phyloP scores from a whole-genome alignment of 2,888 invertebrate species.

The Smittia sp. region DNA sequence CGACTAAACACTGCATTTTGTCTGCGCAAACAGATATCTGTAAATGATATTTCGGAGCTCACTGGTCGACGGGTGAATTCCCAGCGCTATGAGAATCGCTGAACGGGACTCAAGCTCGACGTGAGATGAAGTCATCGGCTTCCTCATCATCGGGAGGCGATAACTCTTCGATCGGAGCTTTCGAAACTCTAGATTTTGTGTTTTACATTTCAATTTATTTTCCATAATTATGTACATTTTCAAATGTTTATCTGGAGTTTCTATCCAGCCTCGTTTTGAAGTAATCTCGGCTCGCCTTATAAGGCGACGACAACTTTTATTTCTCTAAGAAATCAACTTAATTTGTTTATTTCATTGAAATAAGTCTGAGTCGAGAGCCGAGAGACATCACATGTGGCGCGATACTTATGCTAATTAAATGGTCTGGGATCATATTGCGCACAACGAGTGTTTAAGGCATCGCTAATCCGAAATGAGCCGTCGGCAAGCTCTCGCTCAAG shows the following conservation, averaged over 20 bases:
- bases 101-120: no score
- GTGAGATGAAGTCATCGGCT: background rate
- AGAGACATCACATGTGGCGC: background rate
- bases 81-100: no score
- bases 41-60: background rate
- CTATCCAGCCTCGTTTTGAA: background rate
- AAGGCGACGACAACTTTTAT: constrained; percentile 31
- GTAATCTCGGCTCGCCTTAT: constrained; percentile 18
- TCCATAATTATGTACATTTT: constrained; percentile 8
- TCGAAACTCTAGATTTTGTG: background rate
- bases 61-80: background rate
- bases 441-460: background rate
- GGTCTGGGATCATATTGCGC: background rate
- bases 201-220: constrained; percentile 24
- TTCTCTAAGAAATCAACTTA: constrained; percentile 9
- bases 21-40: background rate
- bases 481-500: background rate
- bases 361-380: background rate
- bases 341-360: constrained; percentile 18
- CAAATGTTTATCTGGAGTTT: background rate
- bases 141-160: no score
- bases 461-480: background rate
- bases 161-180: background rate
- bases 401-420: background rate
- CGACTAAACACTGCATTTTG: background rate